Base-by-base conservation (phyloP, 2,888 invertebrate genomes). In the Drosophila sordidapex region DNA sequence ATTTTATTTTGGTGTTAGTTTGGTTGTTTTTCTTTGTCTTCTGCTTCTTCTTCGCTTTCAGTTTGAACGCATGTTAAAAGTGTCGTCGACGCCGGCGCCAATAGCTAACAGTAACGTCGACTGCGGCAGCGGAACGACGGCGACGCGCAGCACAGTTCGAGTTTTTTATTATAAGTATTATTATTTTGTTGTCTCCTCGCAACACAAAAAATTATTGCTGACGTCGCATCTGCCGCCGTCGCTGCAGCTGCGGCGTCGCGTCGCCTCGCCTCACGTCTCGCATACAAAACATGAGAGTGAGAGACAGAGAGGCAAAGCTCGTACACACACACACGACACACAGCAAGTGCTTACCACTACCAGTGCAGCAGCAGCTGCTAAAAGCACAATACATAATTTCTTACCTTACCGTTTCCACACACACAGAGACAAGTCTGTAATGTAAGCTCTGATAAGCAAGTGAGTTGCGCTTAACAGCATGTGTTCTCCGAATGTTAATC, bases 171-270 rank as follows among this genome's bases (percentile, higher is more conserved):
- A 63, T 61, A 72, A 79, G 70, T 75, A 79, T 74, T 70, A 65
- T 73, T 64, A 62, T 65, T 70, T 70, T 72, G 73, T 81, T 76
- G 78, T 76, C 65, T 72, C 31, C 72, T 71, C 76, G 46, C 60
- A 72, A 66, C 62, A 73, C 69, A 76, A 79, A 60, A 68, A 68
- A 68, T 57, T 77, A 69, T 81, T 79, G 79, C 82, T 83, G 82
- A 83, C 85, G 85, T 85, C 83, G 84, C 81, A 70, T 73, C 78
- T 74, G 82, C 70, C 64, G 66, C 70, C 54, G 76, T 70, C 68
- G 82, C 63, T 29, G 76, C 61, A 53, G 61, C 70, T 43, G 75
- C 66, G 66, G 57, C 52, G 79, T 29, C 48, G 74, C 62, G 27
- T 56, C 70, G 25, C 51, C 21, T 27, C 48, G 76, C 53, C 43